phyloP scores from a whole-genome alignment of 2,797 vertebrate species.

The Clarias pachynema region DNA sequence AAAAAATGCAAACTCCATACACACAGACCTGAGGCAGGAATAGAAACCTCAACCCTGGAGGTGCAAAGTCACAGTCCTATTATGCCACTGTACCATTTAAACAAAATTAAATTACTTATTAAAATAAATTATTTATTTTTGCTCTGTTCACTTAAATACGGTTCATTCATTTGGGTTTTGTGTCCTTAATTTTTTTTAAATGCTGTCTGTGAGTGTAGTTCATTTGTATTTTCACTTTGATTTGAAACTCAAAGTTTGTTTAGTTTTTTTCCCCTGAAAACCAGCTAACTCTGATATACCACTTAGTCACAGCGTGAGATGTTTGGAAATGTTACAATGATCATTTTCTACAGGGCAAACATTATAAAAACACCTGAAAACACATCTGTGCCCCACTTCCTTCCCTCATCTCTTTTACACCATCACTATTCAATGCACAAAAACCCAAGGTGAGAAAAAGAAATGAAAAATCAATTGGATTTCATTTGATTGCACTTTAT shows the following conservation, averaged over 20 bases:
- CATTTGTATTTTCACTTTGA: neutral
- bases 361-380: neutral
- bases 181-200: neutral
- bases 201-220: neutral
- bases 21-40: no score
- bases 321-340: neutral
- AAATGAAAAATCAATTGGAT: neutral
- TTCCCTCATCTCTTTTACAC: neutral
- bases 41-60: no score
- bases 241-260: neutral
- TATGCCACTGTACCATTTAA: no score
- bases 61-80: no score
- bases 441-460: neutral
- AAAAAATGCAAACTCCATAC: no score
- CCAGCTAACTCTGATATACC: neutral
- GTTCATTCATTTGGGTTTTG: neutral
- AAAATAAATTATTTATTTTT: no score
- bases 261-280: neutral
- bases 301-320: neutral
- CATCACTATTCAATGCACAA: neutral
- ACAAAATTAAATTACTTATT: no score
- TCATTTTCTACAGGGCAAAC: neutral
- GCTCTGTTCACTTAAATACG: neutral
- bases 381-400: neutral
- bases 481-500: constrained; percentile 1